Evolutionary conservation across 2,888 invertebrate species (phyloP).

Genomic region (Mesoligia furuncula): DNA sequence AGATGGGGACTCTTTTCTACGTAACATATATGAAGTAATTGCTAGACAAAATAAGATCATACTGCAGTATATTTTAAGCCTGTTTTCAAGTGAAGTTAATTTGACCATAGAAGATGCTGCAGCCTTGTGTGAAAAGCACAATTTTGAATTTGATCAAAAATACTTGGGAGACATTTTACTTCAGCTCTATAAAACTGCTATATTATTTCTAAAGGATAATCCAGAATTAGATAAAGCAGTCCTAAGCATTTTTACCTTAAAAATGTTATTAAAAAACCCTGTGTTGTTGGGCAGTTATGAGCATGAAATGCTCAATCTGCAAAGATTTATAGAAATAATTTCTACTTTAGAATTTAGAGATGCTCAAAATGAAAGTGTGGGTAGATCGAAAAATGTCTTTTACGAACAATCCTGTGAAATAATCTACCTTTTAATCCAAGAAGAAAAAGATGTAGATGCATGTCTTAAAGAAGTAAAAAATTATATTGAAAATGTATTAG

Average conservation of each 20-base stretch:
- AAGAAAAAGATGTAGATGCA: slow-evolving; percentile 52
- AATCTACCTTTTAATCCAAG: slow-evolving; percentile 69
- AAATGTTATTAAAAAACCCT: slow-evolving; percentile 68
- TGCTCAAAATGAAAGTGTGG: slow-evolving; percentile 73
- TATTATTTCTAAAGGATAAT: slow-evolving; percentile 74
- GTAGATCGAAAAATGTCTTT: slow-evolving; percentile 79
- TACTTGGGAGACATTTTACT: slow-evolving; percentile 68
- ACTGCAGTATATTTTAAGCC: slow-evolving; percentile 72
- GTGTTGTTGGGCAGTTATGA: slow-evolving; percentile 64
- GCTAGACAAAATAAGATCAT: slow-evolving; percentile 71
- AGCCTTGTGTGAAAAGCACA: slow-evolving; percentile 69
- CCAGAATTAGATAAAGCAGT: slow-evolving; percentile 74
- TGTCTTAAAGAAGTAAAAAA: slow-evolving; percentile 69
- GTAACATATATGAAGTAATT: slow-evolving; percentile 56
- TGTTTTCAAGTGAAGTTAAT: slow-evolving; percentile 73
- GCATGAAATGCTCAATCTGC: slow-evolving; percentile 75
- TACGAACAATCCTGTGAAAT: slow-evolving; percentile 82
- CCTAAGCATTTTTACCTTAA: slow-evolving; percentile 74
- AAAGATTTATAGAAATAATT: slow-evolving; percentile 69
- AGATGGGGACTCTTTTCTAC: slow-evolving; percentile 19
- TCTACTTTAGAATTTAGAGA: slow-evolving; percentile 67
- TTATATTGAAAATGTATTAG: slow-evolving; percentile 79
- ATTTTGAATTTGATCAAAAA: slow-evolving; percentile 59
- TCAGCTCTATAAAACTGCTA: slow-evolving; percentile 74
- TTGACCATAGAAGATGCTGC: slow-evolving; percentile 72